Evolutionary conservation across 2,888 invertebrate genomes (phyloP), one percentile per base, ranked within the genome.

Genomic region (Thera obeliscata): DNA sequence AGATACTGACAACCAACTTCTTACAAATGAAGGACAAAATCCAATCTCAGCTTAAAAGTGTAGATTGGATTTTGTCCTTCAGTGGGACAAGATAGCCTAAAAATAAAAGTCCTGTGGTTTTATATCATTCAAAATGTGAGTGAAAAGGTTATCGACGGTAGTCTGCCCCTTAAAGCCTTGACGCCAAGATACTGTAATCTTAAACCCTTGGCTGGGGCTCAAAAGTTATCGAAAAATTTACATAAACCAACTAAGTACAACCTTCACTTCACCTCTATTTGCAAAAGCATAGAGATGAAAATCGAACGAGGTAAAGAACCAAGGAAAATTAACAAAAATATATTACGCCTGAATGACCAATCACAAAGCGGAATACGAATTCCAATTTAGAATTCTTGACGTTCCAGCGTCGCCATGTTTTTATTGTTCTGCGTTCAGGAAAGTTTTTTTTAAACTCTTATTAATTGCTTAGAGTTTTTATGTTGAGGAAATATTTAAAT

Each of bases 381-480:
- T 86, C 85, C 83, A 81, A 81, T 81, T 85, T 83, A 71, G 78
- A 87, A 87, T 87, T 86, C 83, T 79, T 83, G 74, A 75, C 86
- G 83, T 81, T 79, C 85, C 82, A 73, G 61, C 72, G 85, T 83
- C 86, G 85, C 84, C 85, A 82, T 80, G 73, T 81, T 82, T 78
- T 80, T 78, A 75, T 78, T 73, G 76, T 72, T 66, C 61, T 61
- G 67, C 66, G 71, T 72, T 61, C 69, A 73, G 67, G 71, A 71
- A 67, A 64, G 67, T 67, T 76, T 52, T 52, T 22, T 50, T 50
- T 76, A 73, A 73, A 74, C 62, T 69, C 67, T 68, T 59, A 74
- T 69, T 72, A 72, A 68, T 67, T 70, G 71, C 66, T 6, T 63
- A 35, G 67, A 65, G 52, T 72, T 71, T 74, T 74, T 67, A 67